A percentile compares a stretch with the other conserved stretches of the same genome.
Evolutionary conservation across 2,113 vertebrate species (phyloP).

Genomic region (Calidris pygmaea): DNA sequence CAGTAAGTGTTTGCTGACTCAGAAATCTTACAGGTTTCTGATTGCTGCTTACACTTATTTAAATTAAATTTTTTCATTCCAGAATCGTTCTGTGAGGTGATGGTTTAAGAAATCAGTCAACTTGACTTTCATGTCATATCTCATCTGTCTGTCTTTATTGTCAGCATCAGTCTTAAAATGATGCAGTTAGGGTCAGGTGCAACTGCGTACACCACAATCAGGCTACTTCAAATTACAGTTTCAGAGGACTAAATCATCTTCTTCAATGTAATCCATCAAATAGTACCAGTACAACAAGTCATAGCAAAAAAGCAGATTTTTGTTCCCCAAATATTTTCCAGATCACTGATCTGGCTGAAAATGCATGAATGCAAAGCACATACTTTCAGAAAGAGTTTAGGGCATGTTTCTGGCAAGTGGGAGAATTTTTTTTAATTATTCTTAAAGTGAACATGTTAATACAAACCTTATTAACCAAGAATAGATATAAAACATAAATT

Average conservation of each 20-base stretch:
- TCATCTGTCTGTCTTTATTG: background rate
- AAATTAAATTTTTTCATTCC: background rate
- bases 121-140: background rate
- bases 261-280: background rate
- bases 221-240: background rate
- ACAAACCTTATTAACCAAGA: background rate
- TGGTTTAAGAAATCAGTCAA: background rate
- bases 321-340: background rate
- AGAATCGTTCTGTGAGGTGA: background rate
- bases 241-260: background rate
- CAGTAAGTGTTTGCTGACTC: accelerated
- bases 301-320: background rate
- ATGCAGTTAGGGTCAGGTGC: background rate
- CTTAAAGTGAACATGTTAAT: background rate
- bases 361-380: background rate
- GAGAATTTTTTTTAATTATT: background rate
- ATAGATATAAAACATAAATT: background rate
- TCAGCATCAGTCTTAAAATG: background rate
- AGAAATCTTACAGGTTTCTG: background rate
- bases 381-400: background rate
- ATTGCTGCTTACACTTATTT: background rate
- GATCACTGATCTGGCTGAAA: background rate
- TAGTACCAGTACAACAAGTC: background rate
- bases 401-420: background rate
- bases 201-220: background rate